Evolutionary conservation across 1,140 invertebrate genomes (phyloP), one percentile per base, ranked within the genome.

Genomic region (Saccostrea glomerata): DNA sequence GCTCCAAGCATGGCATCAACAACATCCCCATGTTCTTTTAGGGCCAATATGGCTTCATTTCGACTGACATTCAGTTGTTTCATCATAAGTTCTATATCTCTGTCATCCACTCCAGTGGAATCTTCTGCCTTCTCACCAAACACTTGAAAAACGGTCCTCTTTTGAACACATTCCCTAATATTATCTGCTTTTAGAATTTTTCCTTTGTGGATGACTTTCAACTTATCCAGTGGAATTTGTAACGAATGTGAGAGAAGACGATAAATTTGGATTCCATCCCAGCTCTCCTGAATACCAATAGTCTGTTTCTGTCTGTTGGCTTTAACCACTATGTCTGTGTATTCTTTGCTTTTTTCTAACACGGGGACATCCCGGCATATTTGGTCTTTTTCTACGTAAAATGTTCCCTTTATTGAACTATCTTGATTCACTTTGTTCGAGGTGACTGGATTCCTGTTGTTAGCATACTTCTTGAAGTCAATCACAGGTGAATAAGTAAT

Each of bases 11-110:
- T 92, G 63, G 93, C 93, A 90, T 94, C 92, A 73, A 92, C 88
- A 13, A 94, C 86, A 89, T 98, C 97, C 94, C 98, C 97, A 91
- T 97, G 96, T 66, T 92, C 87, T 66, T 89, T 89, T 20, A 94
- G 87, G 23, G 91, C 90, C 12, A 88, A 47, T 17, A 94, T 89
- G 82, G 92, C 93, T 13, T 86, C 89, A 88, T 94, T 93, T 84
- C 93, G 90, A n/a, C 91, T 90, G 15, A 93, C 87, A 30, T 86
- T 82, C 70, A 92, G 87, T 73, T 94, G 93, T 54, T 83, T 86
- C 93, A 94, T 94, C 85, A 94, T 86, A 17, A 93, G 88, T 40
- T 91, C 90, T 83, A 94, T 90, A 84, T 94, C 93, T 63, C 89
- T 88, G 20, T 84, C 84, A 47, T 93, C 92, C 23, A 94, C n/a